These are phyloP conservation scores for Sternotherus odoratus DNA, from an alignment of 2,797 vertebrate species.

Conservation along the genomic window DNA sequence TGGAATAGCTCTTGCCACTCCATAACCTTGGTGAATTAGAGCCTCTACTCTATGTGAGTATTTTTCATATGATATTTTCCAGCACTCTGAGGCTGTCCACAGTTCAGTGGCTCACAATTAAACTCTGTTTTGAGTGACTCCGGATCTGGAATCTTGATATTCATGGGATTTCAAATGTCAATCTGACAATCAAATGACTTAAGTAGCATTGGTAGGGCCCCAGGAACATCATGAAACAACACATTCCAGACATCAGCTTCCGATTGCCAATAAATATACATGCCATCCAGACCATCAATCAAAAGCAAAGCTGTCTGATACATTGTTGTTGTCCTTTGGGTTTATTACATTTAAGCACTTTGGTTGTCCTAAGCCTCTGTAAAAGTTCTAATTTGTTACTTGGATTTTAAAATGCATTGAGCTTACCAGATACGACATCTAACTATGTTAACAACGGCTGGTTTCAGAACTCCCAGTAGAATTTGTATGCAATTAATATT, in stretches of 20 bases:
- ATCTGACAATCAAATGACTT: slow-evolving; percentile 18
- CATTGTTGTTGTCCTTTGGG: background rate
- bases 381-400: slow-evolving; percentile 69
- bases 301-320: slow-evolving; percentile 47
- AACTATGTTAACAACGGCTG: slow-evolving; percentile 78
- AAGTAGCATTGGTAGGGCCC: slow-evolving; percentile 27
- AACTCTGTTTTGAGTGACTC: background rate
- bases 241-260: slow-evolving; percentile 55
- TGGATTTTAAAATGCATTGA: slow-evolving; percentile 67
- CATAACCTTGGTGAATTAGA: background rate
- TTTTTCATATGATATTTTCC: background rate
- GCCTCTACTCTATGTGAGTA: background rate
- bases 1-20: no score
- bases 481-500: slow-evolving; percentile 83
- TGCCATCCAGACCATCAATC: slow-evolving; percentile 42
- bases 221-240: slow-evolving; percentile 45
- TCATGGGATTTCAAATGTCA: slow-evolving; percentile 30
- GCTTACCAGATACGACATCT: slow-evolving; percentile 67
- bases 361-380: slow-evolving; percentile 42
- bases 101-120: background rate
- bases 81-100: background rate
- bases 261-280: slow-evolving; percentile 48
- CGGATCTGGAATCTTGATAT: background rate
- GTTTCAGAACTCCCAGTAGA: slow-evolving; percentile 79
- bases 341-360: slow-evolving; percentile 26